Conservation (phyloP, 2,888 invertebrate genomes). For the Polydrusus cervinus region DNA sequence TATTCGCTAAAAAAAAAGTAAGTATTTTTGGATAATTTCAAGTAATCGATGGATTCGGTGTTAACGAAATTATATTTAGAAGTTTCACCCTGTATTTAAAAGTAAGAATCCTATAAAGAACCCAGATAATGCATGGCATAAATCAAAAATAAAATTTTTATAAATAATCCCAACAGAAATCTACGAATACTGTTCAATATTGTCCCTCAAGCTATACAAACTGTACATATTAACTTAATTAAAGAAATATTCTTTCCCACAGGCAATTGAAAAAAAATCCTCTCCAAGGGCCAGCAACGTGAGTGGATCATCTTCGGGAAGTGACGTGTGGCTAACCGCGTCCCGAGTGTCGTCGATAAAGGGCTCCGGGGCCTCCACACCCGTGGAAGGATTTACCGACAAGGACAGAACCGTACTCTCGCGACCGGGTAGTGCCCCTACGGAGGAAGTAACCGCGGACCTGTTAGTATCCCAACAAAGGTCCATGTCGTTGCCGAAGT, state of each 20-base stretch:
- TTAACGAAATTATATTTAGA: too few relatives aligned
- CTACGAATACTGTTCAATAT: too few relatives aligned
- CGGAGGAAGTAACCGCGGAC: conserved; percentile 63
- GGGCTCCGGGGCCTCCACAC: conserved; percentile 73
- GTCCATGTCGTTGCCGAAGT: conserved; percentile 74
- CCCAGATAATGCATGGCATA: too few relatives aligned
- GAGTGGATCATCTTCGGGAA: conserved; percentile 72
- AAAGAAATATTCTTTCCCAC: conserved; percentile 5
- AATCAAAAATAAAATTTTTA: too few relatives aligned
- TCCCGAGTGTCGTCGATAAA: conserved; percentile 71
- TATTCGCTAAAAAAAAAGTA: too few relatives aligned
- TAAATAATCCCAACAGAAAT: too few relatives aligned
- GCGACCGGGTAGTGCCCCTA: conserved; percentile 75
- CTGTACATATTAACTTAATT: background rate
- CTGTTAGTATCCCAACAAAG: conserved; percentile 69
- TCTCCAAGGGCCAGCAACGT: conserved; percentile 57
- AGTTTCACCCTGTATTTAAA: too few relatives aligned
- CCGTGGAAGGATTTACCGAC: conserved; percentile 69
- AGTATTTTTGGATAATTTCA: too few relatives aligned
- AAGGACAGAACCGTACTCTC: conserved; percentile 66
- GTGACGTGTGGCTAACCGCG: conserved; percentile 74
- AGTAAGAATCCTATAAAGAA: too few relatives aligned
- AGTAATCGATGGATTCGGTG: too few relatives aligned
- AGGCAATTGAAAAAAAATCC: conserved; percentile 52
- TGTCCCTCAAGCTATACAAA: too few relatives aligned